phyloP scores from a whole-genome alignment of 2,113 vertebrate genomes.

The Pituophis catenifer region DNA sequence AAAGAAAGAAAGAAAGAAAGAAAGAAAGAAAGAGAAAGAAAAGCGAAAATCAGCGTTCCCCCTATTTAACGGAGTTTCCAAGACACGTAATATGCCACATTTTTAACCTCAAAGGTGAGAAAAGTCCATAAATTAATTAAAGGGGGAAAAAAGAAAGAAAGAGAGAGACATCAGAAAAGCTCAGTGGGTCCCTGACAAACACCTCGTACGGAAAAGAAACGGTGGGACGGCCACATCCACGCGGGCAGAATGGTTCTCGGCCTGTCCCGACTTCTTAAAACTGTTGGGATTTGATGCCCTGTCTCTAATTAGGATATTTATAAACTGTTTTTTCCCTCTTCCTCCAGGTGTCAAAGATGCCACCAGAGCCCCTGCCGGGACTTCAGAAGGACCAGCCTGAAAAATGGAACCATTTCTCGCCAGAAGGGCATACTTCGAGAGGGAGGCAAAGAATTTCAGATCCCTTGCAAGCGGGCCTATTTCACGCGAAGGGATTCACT shows the following conservation, averaged over 20 bases:
- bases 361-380: background rate
- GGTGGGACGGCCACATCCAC: background rate
- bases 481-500: background rate
- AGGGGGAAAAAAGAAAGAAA: accelerated
- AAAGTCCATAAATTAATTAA: background rate
- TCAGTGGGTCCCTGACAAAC: background rate
- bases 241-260: constrained; percentile 59
- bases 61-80: background rate
- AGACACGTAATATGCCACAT: background rate
- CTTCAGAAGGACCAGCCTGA: background rate
- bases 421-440: background rate
- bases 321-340: constrained; percentile 56
- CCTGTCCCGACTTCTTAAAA: constrained; percentile 73
- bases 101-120: background rate
- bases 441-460: background rate
- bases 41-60: background rate
- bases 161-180: background rate
- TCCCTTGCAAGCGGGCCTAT: background rate
- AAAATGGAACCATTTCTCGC: background rate
- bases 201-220: background rate
- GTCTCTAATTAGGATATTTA: constrained; percentile 76
- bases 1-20: no score
- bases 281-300: constrained; percentile 72
- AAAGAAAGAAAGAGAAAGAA: no score
- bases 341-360: constrained; percentile 24